Conservation (phyloP, 2,797 vertebrate species). For the Rhinophrynus dorsalis region DNA sequence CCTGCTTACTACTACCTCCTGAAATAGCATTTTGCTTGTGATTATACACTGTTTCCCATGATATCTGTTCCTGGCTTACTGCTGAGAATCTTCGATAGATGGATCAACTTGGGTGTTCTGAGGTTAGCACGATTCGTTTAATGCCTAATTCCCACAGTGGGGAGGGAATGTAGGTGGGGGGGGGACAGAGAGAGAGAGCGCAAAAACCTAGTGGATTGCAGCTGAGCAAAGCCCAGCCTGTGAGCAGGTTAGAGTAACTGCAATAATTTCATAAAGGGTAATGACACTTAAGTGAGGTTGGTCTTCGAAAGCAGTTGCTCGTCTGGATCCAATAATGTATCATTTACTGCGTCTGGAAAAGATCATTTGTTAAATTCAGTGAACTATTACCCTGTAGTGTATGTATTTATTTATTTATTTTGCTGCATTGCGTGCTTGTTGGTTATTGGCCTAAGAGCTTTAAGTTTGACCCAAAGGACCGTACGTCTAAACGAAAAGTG, state of each 20-base stretch:
- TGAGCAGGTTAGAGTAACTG: constrained; percentile 76
- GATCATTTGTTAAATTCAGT: constrained; percentile 94
- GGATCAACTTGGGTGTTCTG: constrained; percentile 88
- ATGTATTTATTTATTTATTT: constrained; percentile 64
- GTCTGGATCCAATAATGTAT: constrained; percentile 99
- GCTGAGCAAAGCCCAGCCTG: constrained; percentile 73
- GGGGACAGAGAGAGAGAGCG: constrained; percentile 77
- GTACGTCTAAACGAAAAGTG: no score
- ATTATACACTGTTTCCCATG: constrained; percentile 69
- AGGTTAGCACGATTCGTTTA: constrained; percentile 79
- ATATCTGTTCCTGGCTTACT: constrained; percentile 67
- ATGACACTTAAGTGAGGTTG: constrained; percentile 93
- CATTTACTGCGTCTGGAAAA: constrained; percentile 98
- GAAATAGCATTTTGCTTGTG: constrained; percentile 52
- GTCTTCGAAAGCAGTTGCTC: constrained; percentile 90
- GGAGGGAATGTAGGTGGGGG: constrained; percentile 70
- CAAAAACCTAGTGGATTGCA: constrained; percentile 72
- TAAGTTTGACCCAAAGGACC: constrained; percentile 79
- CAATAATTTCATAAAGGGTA: constrained; percentile 73
- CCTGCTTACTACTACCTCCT: no score
- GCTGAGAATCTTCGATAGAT: constrained; percentile 65
- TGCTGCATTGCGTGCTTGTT: constrained; percentile 81
- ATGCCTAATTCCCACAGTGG: constrained; percentile 85
- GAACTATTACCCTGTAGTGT: constrained; percentile 98
- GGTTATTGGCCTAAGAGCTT: constrained; percentile 75